These are phyloP conservation scores for Trisateles emortualis DNA, from an alignment of 2,888 invertebrate species.

Conservation along the genomic window DNA sequence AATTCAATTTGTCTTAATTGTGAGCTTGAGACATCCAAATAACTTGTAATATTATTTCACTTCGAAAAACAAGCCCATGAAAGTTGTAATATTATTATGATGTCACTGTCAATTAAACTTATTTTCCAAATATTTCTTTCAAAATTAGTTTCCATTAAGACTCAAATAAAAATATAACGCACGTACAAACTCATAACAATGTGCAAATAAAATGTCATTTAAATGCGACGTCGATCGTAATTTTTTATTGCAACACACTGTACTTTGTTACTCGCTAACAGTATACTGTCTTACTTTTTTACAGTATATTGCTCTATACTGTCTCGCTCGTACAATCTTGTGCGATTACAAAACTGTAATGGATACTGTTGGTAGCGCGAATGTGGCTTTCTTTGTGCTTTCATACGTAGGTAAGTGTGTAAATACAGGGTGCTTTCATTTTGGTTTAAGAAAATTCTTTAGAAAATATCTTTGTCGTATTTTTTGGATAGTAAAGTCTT, in stretches of 20 bases:
- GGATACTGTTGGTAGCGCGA: slow-evolving; percentile 11
- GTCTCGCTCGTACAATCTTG: slow-evolving; percentile 15
- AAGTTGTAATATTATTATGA: too few species aligned
- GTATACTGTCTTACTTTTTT: background rate
- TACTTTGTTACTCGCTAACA: slow-evolving; percentile 20
- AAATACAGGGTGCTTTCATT: slow-evolving; percentile 10
- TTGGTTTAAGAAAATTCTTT: slow-evolving; percentile 2
- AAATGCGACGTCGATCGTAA: slow-evolving; percentile 40
- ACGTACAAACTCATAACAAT: slow-evolving; percentile 21
- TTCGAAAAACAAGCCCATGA: too few species aligned
- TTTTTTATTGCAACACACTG: slow-evolving; percentile 45
- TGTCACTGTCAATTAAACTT: too few species aligned
- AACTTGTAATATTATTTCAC: too few species aligned
- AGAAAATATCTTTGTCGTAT: slow-evolving; percentile 1
- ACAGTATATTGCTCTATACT: background rate
- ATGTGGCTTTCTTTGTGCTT: slow-evolving; percentile 11
- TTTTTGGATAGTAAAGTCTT: background rate
- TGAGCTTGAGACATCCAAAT: too few species aligned
- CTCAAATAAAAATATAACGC: slow-evolving; percentile 15
- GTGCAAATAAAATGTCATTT: slow-evolving; percentile 42
- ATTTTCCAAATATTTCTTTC: background rate
- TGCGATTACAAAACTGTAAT: slow-evolving; percentile 14
- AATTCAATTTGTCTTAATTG: too few species aligned
- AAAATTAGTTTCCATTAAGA: slow-evolving; percentile 11
- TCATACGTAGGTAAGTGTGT: slow-evolving; percentile 7